Evolutionary conservation across 2,888 invertebrate genomes (phyloP).

Genomic region (Plebejus melissa): DNA sequence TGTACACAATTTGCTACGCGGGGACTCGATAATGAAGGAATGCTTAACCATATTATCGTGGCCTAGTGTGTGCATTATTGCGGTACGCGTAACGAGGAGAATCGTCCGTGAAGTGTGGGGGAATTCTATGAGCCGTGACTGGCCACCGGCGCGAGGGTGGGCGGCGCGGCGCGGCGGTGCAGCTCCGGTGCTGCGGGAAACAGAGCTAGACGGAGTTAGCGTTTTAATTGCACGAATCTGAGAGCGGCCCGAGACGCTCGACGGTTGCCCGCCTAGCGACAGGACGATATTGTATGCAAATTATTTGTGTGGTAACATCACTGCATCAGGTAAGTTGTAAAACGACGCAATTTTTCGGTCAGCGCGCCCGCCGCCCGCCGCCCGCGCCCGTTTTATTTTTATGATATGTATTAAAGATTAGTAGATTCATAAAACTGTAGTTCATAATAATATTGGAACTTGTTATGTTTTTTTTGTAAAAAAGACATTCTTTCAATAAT

Average conservation of each 20-base stretch:
- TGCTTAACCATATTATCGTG: not conserved
- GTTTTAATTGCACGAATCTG: slow-evolving; percentile 15
- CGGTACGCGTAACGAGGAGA: not conserved
- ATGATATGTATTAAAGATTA: too few relatives aligned
- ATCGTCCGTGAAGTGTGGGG: not conserved
- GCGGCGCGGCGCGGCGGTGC: not conserved
- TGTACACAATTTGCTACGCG: not conserved
- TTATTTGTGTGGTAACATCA: not conserved
- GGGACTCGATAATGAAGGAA: not conserved
- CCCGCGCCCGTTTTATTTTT: too few relatives aligned
- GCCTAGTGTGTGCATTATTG: not conserved
- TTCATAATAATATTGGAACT: too few relatives aligned
- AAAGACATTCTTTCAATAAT: too few relatives aligned
- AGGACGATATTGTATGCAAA: slow-evolving; percentile 6
- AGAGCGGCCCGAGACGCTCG: slow-evolving; percentile 1
- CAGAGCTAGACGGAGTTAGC: slow-evolving; percentile 7
- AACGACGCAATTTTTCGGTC: not conserved
- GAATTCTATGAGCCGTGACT: not conserved
- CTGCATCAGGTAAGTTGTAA: not conserved
- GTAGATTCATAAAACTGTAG: too few relatives aligned
- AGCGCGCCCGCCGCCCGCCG: not conserved
- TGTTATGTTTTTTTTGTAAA: too few relatives aligned
- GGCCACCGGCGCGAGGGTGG: not conserved
- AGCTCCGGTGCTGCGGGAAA: not conserved
- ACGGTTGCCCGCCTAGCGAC: not conserved